These are phyloP conservation scores for Prostheceraeus crozeri DNA, from an alignment of 2,888 invertebrate species.

Conservation along the genomic window DNA sequence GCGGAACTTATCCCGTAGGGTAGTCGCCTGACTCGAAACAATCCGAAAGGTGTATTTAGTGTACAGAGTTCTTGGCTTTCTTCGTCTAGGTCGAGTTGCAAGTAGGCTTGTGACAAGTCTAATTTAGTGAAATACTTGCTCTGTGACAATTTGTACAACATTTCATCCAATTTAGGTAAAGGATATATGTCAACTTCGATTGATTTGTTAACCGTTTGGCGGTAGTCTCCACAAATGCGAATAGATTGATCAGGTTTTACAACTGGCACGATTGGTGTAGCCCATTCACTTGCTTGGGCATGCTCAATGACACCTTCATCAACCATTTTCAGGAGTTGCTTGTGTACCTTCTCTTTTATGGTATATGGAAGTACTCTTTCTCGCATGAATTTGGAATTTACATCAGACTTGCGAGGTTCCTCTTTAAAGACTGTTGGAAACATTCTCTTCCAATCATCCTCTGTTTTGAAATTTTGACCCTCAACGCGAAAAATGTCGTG, in stretches of 20 bases:
- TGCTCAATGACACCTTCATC: constrained; percentile 9
- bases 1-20: constrained; percentile 9
- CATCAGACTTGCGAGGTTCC: neutral
- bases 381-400: neutral
- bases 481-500: neutral
- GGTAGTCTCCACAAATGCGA: constrained; percentile 10
- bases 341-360: constrained; percentile 10
- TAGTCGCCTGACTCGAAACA: constrained; percentile 14
- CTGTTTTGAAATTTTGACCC: neutral
- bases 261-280: constrained; percentile 15
- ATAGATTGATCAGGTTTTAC: neutral
- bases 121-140: constrained; percentile 7
- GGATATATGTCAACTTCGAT: constrained; percentile 4
- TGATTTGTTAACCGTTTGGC: constrained; percentile 3
- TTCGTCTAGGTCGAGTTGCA: constrained; percentile 7
- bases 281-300: constrained; percentile 8
- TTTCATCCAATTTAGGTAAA: constrained; percentile 9
- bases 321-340: constrained; percentile 1
- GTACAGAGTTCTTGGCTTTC: constrained; percentile 23
- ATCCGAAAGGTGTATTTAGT: constrained; percentile 20
- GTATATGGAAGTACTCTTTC: constrained; percentile 13
- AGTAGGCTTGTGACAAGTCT: constrained; percentile 21
- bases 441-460: neutral
- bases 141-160: constrained; percentile 16
- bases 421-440: constrained; percentile 4